Base-by-base conservation (phyloP, 37 sponge, comb jelly and placozoan species). In the Halisarca cf. caerulea region DNA sequence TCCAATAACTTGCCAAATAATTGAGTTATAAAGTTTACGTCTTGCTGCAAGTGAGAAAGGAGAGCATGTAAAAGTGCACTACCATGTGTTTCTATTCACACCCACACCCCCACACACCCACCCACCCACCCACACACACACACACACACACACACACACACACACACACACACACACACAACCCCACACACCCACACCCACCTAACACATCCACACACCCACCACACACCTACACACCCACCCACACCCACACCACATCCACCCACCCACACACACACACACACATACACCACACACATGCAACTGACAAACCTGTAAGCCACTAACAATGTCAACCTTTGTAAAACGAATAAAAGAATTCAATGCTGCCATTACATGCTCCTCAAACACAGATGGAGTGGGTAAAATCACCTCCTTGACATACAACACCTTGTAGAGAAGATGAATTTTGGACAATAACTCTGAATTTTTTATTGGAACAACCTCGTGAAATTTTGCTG, bases 361-460 rank as follows among this genome's bases (percentile, higher is more conserved):
- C 36, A 99, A 87, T 14, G 94, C 88, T 2, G 95, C 92, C 85
- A 95, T 85, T 83, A 95, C 84, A 79, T 98, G 92, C 91, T 96
- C 99, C 61, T 99, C 99, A 77, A 99, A 99, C 40, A 99, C 91
- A 30, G 95, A 92, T 15, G 95, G 99, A 34, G 97, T 96, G 28
- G 99, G 97, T 25, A 96, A 80, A 33, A 98, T 90, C 14, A 94
- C 95, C 45, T 98, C 99, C 78, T 94, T 96, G 27, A 98, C 93
- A 73, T 94, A 98, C 78, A 87, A 87, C 2, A 92, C 84, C 71
- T 86, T 85, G 81, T 91, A 94, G 27, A 85, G 90, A 57, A 80
- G 83, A 30, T 90, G 91, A 42, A 98, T 96, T 78, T 94, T 96
- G 0, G 85, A 57, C 30, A 94, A 77, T 21, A 98, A 80, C 32